These are phyloP conservation scores for Chaenodraco wilsoni DNA, from an alignment of 2,797 vertebrate species.

Conservation along the genomic window DNA sequence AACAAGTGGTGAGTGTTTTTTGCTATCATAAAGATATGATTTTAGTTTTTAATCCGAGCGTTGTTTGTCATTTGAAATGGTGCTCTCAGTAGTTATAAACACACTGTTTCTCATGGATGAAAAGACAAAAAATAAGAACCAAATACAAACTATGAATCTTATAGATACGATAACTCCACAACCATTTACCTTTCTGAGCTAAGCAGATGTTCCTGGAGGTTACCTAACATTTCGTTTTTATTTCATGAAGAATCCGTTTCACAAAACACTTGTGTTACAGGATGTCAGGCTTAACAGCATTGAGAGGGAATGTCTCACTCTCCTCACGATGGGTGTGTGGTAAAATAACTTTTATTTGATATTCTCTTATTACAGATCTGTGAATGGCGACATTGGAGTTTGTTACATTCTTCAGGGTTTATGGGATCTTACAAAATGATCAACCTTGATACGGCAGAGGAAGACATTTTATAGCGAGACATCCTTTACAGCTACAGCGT, in stretches of 20 bases:
- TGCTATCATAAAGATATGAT: neutral
- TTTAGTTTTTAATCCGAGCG: neutral
- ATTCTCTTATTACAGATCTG: slow-evolving; percentile 48
- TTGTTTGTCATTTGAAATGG: slow-evolving; percentile 4
- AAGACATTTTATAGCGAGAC: slow-evolving; percentile 43
- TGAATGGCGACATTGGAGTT: slow-evolving; percentile 12
- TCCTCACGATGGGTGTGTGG: neutral
- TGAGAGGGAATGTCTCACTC: neutral
- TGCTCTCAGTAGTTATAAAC: neutral
- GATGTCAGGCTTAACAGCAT: neutral
- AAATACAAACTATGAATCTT: neutral
- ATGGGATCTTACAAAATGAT: slow-evolving; percentile 40
- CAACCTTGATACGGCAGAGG: slow-evolving; percentile 9
- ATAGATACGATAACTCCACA: neutral
- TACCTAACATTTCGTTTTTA: slow-evolving; percentile 29
- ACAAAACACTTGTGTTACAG: slow-evolving; percentile 5
- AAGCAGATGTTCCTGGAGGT: slow-evolving; percentile 16
- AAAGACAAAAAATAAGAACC: slow-evolving; percentile 4
- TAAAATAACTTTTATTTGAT: slow-evolving; percentile 15
- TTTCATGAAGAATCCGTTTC: slow-evolving; percentile 7
- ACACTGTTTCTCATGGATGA: slow-evolving; percentile 3
- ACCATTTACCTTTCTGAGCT: slow-evolving; percentile 29
- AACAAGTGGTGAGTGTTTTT: slow-evolving; percentile 54
- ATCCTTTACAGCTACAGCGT: slow-evolving; percentile 13
- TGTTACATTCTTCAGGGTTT: slow-evolving; percentile 11